These are phyloP conservation scores for Lepidothrix coronata DNA, from an alignment of 2,113 vertebrate genomes.

Conservation along the genomic window DNA sequence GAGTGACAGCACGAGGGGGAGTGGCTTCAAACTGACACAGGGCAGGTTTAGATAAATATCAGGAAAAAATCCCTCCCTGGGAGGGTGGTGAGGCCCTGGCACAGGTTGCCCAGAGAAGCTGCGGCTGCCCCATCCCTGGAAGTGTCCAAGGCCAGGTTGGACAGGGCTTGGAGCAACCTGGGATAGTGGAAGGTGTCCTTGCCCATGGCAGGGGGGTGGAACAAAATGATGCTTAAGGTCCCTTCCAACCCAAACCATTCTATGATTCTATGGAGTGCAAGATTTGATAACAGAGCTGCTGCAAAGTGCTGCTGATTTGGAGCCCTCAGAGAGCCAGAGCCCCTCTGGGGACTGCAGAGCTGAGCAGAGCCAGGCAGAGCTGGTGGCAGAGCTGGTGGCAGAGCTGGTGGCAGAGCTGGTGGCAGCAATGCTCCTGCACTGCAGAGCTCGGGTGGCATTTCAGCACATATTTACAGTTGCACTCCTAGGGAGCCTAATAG, in stretches of 20 bases:
- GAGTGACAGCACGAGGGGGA: not conserved
- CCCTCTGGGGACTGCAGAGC: not conserved
- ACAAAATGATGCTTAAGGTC: rapidly evolving
- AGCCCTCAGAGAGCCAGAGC: not conserved
- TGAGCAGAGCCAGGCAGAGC: not conserved
- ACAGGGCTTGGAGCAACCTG: rapidly evolving
- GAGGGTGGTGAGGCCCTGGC: not conserved
- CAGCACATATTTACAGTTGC: not conserved
- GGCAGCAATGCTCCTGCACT: not conserved
- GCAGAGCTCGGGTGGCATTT: not conserved
- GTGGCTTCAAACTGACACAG: not conserved
- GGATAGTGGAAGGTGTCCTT: not conserved
- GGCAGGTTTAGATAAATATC: not conserved
- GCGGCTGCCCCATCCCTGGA: not conserved
- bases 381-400: not conserved
- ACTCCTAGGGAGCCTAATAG: not conserved
- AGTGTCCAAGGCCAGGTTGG: not conserved
- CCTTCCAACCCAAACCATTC: not conserved
- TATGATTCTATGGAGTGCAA: not conserved
- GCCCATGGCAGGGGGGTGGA: not conserved
- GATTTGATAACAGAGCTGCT: not conserved
- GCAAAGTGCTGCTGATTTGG: not conserved
- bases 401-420: not conserved
- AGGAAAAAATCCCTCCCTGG: not conserved
- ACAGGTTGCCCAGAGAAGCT: not conserved